These are phyloP conservation scores for Isotomurus palustris DNA, from an alignment of 2,888 invertebrate species.

Conservation along the genomic window DNA sequence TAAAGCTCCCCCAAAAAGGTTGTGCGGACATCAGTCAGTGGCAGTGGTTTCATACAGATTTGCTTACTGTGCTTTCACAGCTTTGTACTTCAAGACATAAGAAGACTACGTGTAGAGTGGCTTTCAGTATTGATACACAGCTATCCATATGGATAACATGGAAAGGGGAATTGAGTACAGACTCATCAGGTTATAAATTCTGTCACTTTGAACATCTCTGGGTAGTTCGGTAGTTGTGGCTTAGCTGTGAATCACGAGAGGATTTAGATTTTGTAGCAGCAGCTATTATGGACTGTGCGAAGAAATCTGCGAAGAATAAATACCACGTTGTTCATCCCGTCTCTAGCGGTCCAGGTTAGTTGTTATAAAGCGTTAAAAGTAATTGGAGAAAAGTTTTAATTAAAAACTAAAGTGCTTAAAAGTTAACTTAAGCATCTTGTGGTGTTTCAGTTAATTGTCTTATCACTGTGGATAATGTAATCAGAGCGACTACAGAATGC, in stretches of 20 bases:
- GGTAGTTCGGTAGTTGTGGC: background rate
- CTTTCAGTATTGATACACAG: no score
- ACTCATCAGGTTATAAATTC: no score
- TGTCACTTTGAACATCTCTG: no score
- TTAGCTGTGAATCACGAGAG: background rate
- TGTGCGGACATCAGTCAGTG: background rate
- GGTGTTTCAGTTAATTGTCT: conserved; percentile 1
- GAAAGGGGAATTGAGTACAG: no score
- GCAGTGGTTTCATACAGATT: background rate
- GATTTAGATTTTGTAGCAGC: no score
- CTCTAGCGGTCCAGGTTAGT: conserved; percentile 3
- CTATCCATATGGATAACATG: no score
- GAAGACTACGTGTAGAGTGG: no score
- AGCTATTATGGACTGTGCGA: no score
- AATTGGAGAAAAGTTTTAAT: background rate
- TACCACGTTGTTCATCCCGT: conserved; percentile 4
- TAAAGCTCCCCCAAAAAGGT: no score
- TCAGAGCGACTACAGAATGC: conserved; percentile 1
- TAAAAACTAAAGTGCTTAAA: background rate
- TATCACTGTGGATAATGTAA: background rate
- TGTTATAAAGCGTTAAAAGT: background rate
- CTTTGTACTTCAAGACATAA: no score
- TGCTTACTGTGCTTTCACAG: background rate
- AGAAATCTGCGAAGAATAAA: no score
- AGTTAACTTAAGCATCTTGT: background rate